Conservation (phyloP, 2,888 invertebrate genomes). For the Tenthredo mesomela region DNA sequence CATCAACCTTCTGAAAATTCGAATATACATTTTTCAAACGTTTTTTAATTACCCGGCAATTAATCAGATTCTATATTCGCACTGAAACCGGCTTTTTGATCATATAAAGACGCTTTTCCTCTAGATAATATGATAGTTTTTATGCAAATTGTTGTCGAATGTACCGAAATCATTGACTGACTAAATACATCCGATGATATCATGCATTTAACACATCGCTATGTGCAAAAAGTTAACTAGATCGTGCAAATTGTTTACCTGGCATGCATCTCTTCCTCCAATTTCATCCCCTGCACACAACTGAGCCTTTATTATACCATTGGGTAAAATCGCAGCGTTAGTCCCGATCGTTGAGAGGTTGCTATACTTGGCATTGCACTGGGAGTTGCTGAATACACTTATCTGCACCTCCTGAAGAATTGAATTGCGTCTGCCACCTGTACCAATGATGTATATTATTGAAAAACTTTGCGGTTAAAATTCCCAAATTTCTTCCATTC, state of each 20-base stretch:
- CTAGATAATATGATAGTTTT: not conserved
- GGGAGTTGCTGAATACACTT: constrained; percentile 56
- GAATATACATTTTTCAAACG: not conserved
- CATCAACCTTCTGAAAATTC: not conserved
- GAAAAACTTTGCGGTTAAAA: not conserved
- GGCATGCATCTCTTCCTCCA: constrained; percentile 57
- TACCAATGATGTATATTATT: not conserved
- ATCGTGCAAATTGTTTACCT: constrained; percentile 54
- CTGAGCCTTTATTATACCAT: constrained; percentile 48
- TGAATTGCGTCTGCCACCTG: constrained; percentile 54
- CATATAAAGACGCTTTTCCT: not conserved
- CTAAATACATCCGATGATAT: not conserved
- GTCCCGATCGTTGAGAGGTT: constrained; percentile 41
- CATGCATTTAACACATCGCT: not conserved
- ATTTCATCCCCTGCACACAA: constrained; percentile 35
- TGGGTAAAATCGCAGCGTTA: constrained; percentile 57
- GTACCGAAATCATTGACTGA: not conserved
- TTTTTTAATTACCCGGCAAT: not conserved
- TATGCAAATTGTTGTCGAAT: not conserved
- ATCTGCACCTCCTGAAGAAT: constrained; percentile 59
- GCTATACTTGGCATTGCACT: constrained; percentile 56
- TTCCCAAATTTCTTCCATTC: not conserved
- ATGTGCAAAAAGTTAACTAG: not conserved
- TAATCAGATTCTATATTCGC: not conserved
- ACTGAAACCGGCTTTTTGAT: not conserved